These are phyloP conservation scores for Nasonovia ribisnigri DNA, from an alignment of 2,888 invertebrate genomes.

Conservation along the genomic window DNA sequence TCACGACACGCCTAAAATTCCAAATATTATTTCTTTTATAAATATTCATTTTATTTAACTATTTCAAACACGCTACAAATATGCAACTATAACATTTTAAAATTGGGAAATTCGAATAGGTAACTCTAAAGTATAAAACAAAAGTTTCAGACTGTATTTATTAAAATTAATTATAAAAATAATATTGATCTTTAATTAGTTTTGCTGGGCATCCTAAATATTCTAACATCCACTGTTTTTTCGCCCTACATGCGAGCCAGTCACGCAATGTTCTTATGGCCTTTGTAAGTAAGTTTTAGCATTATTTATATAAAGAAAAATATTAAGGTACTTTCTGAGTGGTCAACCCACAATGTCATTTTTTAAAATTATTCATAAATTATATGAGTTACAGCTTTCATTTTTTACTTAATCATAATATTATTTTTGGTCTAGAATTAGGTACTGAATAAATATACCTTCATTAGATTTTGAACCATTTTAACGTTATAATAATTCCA, in stretches of 20 bases:
- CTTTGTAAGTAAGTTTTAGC: background rate
- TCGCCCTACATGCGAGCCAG: background rate
- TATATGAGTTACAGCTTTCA: background rate
- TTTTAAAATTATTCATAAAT: background rate
- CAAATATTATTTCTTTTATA: background rate
- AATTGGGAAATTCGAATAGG: background rate
- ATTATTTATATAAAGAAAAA: background rate
- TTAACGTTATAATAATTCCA: background rate
- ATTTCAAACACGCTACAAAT: background rate
- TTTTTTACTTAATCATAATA: background rate
- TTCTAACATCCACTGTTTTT: background rate
- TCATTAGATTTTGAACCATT: background rate
- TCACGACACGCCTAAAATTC: background rate
- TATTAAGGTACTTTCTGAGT: background rate
- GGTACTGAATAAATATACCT: background rate
- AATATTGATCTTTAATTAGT: constrained; percentile 30
- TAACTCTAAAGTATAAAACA: background rate
- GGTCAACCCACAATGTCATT: constrained; percentile 7
- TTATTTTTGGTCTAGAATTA: background rate
- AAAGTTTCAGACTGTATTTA: background rate
- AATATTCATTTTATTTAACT: background rate
- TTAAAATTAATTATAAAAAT: background rate
- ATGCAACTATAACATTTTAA: background rate
- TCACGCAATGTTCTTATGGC: constrained; percentile 25
- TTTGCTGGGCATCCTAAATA: background rate